Base-by-base conservation (phyloP, 2,888 invertebrate genomes). In the Hydriomena furcata region DNA sequence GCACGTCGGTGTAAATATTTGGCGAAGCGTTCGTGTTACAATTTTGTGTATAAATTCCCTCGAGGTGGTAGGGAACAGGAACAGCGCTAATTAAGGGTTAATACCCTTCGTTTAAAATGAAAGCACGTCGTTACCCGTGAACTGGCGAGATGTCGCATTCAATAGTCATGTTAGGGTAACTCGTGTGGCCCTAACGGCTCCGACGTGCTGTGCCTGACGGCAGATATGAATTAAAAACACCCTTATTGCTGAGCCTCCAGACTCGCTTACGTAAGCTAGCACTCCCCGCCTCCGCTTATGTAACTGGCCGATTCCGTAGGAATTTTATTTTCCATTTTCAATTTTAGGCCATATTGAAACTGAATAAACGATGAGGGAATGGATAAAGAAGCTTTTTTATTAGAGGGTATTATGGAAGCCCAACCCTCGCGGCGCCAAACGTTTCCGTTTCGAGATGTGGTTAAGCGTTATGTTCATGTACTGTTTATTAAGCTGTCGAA, bases 221-320 rank as follows among this genome's bases (percentile, higher is more conserved):
- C 51, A 63, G 62, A 67, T 66, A 65, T 59, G 61, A 72, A 72
- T 71, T 67, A 66, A 42, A 66, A 66, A 55, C 55, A 55, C 48
- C 60, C 63, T 71, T 66, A 61, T 54, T 58, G 62, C 63, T 56
- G 62, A 68, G 67, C 64, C 70, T 71, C 67, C 73, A 79, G 82
- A 69, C 78, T 63, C 58, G 71, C 83, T 88, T 88, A 88, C 88
- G 86, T 88, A 88, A 88, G 84, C 79, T 67, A 62, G 60, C 68
- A 58, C 64, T 71, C 79, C 75, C 77, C 83, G 67, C 79, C 83
- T 76, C 75, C 76, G 75, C 80, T 88, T 88, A 88, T 84, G 79
- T 88, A 88, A 88, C 86, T 77, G 70, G 52, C 71, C 76, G 76
- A 76, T 77, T 83, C 71, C 64, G 65, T 64, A 58, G 50, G 60